These are phyloP conservation scores for Cataglyphis albicans DNA, from an alignment of 2,888 invertebrate genomes.

Conservation along the genomic window DNA sequence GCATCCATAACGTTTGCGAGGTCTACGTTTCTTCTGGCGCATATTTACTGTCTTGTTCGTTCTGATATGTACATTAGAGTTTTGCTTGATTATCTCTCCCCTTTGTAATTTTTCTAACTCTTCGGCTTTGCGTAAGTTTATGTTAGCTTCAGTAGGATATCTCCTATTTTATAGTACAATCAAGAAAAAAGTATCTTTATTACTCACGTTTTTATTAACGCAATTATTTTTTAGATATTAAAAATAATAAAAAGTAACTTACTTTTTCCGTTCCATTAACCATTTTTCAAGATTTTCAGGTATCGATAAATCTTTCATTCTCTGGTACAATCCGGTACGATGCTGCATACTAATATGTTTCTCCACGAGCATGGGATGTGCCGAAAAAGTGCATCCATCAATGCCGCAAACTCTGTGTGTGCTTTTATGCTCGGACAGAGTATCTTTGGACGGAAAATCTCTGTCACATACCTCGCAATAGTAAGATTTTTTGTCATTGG, in stretches of 20 bases:
- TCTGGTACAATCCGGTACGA: slow-evolving; percentile 92
- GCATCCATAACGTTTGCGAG: slow-evolving; percentile 57
- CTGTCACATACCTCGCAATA: slow-evolving; percentile 94
- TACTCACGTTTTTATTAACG: background rate
- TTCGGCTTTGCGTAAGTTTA: slow-evolving; percentile 89
- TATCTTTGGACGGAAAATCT: slow-evolving; percentile 88
- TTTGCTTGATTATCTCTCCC: slow-evolving; percentile 90
- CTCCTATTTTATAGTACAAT: slow-evolving; percentile 85
- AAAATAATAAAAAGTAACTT: slow-evolving; percentile 16
- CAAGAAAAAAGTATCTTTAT: slow-evolving; percentile 17
- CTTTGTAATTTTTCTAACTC: slow-evolving; percentile 90
- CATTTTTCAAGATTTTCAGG: slow-evolving; percentile 95
- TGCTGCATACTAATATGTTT: slow-evolving; percentile 95
- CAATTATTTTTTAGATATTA: slow-evolving; percentile 3
- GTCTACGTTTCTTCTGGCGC: slow-evolving; percentile 79
- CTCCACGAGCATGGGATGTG: slow-evolving; percentile 92
- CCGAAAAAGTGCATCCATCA: slow-evolving; percentile 93
- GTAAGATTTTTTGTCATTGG: slow-evolving; percentile 81
- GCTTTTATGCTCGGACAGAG: slow-evolving; percentile 90
- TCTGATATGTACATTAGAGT: slow-evolving; percentile 67
- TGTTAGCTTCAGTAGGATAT: slow-evolving; percentile 91
- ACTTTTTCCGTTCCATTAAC: slow-evolving; percentile 92
- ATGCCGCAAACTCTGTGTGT: slow-evolving; percentile 93
- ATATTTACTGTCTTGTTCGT: slow-evolving; percentile 81
- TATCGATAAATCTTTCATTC: slow-evolving; percentile 91